Percentiles rank a stretch among this genome's conserved stretches.
Evolutionary conservation across 2,888 invertebrate genomes (phyloP).

Genomic region (Venusia cambrica): DNA sequence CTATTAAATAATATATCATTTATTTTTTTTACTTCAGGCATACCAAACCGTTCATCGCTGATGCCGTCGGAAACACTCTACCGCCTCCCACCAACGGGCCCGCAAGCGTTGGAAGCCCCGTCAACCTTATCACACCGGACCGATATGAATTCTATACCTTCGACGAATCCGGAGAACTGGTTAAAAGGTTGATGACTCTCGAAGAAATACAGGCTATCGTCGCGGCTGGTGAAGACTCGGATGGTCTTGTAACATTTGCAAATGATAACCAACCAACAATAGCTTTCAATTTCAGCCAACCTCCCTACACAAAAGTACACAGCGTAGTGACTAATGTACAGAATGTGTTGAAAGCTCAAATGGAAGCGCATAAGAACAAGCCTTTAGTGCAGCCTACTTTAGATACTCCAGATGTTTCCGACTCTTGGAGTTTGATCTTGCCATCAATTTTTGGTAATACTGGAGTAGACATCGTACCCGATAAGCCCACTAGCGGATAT

Average conservation of each 20-base stretch:
- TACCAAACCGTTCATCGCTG: constrained; percentile 82
- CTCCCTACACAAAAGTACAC: constrained; percentile 86
- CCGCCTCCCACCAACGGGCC: constrained; percentile 82
- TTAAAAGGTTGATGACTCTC: constrained; percentile 91
- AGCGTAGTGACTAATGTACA: constrained; percentile 92
- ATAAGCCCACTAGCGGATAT: constrained; percentile 63
- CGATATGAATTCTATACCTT: constrained; percentile 94
- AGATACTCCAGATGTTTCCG: constrained; percentile 87
- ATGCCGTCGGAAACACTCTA: constrained; percentile 85
- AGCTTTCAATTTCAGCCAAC: constrained; percentile 73
- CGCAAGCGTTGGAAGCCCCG: constrained; percentile 88
- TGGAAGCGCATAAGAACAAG: constrained; percentile 82
- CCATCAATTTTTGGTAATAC: constrained; percentile 90
- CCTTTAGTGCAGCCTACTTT: constrained; percentile 71
- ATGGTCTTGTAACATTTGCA: constrained; percentile 74
- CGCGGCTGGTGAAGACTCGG: constrained; percentile 89
- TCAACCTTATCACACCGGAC: constrained; percentile 89
- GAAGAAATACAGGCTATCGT: constrained; percentile 92
- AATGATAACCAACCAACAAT: constrained; percentile 71
- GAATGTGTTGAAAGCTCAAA: constrained; percentile 89
- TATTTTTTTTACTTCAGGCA: no score
- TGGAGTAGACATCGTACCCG: constrained; percentile 81
- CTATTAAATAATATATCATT: no score
- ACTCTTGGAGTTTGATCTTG: constrained; percentile 90
- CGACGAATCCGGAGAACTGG: constrained; percentile 90